These are phyloP conservation scores for Enteromius thamalakanensis DNA, from an alignment of 2,797 vertebrate genomes.

Conservation along the genomic window DNA sequence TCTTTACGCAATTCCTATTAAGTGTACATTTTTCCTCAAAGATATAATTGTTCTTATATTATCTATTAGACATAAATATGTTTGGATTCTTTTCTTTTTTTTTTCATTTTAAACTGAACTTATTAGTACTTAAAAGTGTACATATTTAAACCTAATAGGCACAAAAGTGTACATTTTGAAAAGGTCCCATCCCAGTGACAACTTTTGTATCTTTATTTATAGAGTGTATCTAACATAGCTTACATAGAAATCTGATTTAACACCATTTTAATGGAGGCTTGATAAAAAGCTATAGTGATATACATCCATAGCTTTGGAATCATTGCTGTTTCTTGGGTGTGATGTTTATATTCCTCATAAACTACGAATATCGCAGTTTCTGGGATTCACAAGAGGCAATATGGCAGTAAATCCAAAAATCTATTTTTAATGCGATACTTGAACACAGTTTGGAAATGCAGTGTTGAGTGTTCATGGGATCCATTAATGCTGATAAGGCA, in stretches of 20 bases:
- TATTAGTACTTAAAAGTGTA: too few relatives aligned
- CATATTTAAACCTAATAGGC: too few relatives aligned
- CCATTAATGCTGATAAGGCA: slow-evolving; percentile 20
- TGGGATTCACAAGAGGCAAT: neutral
- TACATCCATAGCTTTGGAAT: neutral
- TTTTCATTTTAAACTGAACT: neutral
- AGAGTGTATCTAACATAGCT: too few relatives aligned
- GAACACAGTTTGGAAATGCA: neutral
- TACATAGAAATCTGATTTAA: too few relatives aligned
- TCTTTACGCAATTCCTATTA: neutral
- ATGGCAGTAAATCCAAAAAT: neutral
- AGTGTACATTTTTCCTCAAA: neutral
- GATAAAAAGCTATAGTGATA: neutral
- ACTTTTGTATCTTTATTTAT: too few relatives aligned
- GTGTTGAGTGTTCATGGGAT: neutral
- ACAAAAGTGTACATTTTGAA: too few relatives aligned
- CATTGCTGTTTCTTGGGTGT: neutral
- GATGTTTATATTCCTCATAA: neutral
- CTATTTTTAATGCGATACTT: neutral
- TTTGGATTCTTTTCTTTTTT: neutral
- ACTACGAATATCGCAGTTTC: neutral
- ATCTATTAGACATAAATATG: neutral
- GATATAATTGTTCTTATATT: neutral
- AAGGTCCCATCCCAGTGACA: too few relatives aligned
- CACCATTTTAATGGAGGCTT: neutral